phyloP scores from a whole-genome alignment of 2,113 vertebrate genomes.

The human (Homo sapiens) region GRCh38 chr11:108104001-108104500 shows the following conservation, averaged over 20 bases:
- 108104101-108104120: not conserved
- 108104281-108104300: constrained; percentile 99
- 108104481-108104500: constrained; percentile 87
- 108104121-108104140: constrained; percentile 42
- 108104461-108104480: constrained; percentile 85
- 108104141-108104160: constrained; percentile 44
- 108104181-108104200: constrained; percentile 96
- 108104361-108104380: constrained; percentile 99
- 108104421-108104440: constrained; percentile 83
- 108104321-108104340: constrained; percentile 99
- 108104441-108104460: constrained; percentile 81
- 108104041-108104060: not conserved
- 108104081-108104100: not conserved
- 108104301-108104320: constrained; percentile 99
- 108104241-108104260: constrained; percentile 99
- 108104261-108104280: constrained; percentile 99
- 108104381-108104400: constrained; percentile 78
- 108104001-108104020: not conserved
- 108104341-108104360: constrained; percentile 97
- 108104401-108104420: constrained; percentile 61
- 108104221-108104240: constrained; percentile 99
- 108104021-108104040: not conserved
- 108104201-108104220: constrained; percentile 99
- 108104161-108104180: constrained; percentile 44
- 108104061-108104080: not conserved